phyloP scores from a whole-genome alignment of 2,113 vertebrate species.

The Podarcis muralis region DNA sequence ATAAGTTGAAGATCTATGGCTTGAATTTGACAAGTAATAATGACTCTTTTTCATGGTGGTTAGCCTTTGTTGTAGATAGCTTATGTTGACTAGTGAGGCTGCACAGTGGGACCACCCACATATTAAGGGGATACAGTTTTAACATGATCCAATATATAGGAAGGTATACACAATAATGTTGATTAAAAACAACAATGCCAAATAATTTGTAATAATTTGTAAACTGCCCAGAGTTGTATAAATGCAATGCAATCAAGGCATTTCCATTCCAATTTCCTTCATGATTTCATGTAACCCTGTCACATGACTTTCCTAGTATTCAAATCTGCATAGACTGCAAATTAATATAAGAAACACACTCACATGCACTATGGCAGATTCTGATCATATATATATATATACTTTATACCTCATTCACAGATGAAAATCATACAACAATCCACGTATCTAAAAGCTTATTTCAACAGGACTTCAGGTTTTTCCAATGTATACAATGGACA shows the following conservation, averaged over 20 bases:
- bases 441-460: background rate
- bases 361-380: background rate
- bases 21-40: slow-evolving; percentile 17
- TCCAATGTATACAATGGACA: background rate
- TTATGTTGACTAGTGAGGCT: background rate
- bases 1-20: too few species aligned
- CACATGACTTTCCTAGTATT: background rate
- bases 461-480: background rate
- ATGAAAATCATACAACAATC: background rate
- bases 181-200: background rate
- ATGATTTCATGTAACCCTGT: background rate
- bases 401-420: background rate
- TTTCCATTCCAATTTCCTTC: background rate
- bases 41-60: background rate
- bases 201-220: too few species aligned
- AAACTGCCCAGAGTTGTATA: too few species aligned
- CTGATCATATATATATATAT: background rate
- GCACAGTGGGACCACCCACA: background rate
- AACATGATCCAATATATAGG: background rate
- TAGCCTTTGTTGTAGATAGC: too few species aligned
- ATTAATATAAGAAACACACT: background rate
- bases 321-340: background rate
- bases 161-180: background rate
- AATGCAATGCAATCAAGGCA: too few species aligned
- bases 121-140: background rate